phyloP scores from a whole-genome alignment of 2,113 vertebrate species.

The Takifugu bimaculatus region DNA sequence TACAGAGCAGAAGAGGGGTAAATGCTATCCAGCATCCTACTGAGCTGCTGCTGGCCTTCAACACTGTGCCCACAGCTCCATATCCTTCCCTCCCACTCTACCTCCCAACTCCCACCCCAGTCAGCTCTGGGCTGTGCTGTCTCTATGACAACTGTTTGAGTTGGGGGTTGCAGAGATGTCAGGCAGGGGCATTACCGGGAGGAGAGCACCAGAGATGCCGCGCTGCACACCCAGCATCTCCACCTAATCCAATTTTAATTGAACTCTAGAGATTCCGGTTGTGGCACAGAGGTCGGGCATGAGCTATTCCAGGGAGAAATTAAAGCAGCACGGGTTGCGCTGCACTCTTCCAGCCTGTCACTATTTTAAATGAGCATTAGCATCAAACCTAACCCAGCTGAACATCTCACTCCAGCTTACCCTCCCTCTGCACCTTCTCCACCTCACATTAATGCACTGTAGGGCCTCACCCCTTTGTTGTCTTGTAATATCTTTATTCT shows the following conservation, averaged over 20 bases:
- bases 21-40: conserved; percentile 18
- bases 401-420: conserved; percentile 77
- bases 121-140: conserved; percentile 69
- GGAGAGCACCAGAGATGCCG: conserved; percentile 86
- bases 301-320: conserved; percentile 98
- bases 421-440: conserved; percentile 44
- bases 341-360: conserved; percentile 86
- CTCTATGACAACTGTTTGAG: conserved; percentile 98
- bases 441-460: conserved; percentile 24
- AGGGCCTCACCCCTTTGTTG: conserved; percentile 45
- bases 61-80: conserved; percentile 29
- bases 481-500: conserved; percentile 53
- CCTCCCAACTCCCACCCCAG: conserved; percentile 28
- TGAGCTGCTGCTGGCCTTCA: conserved; percentile 37
- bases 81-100: conserved; percentile 32
- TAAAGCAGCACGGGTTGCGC: conserved; percentile 80
- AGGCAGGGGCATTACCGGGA: conserved; percentile 87
- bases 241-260: conserved; percentile 99
- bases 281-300: conserved; percentile 87
- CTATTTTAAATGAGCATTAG: conserved; percentile 93
- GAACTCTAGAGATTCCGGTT: conserved; percentile 98
- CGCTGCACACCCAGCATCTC: conserved; percentile 88
- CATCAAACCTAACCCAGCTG: conserved; percentile 87
- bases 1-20: conserved; percentile 27
- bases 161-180: conserved; percentile 94